Conservation (phyloP, 2,888 invertebrate genomes). For the Sarcophaga subvicina region DNA sequence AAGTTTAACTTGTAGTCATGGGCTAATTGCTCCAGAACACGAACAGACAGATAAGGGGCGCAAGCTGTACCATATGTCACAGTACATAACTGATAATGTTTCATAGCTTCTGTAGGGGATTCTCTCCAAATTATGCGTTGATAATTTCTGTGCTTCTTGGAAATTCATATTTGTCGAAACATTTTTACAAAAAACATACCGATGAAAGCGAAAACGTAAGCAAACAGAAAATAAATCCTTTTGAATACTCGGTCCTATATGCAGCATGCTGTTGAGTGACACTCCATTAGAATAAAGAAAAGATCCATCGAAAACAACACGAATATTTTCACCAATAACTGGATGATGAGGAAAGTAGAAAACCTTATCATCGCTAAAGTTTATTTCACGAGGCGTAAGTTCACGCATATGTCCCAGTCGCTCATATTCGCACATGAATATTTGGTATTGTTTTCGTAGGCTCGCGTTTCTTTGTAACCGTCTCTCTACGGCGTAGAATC, state of each 20-base stretch:
- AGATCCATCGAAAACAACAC: slow-evolving; percentile 35
- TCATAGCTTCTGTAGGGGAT: slow-evolving; percentile 13
- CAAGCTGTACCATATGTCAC: slow-evolving; percentile 67
- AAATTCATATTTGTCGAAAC: slow-evolving; percentile 63
- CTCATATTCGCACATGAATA: slow-evolving; percentile 34
- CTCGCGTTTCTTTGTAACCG: background rate
- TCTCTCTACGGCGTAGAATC: slow-evolving; percentile 30
- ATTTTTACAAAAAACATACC: slow-evolving; percentile 24
- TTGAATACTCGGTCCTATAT: slow-evolving; percentile 42
- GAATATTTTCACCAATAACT: slow-evolving; percentile 50
- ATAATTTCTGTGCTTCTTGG: slow-evolving; percentile 55
- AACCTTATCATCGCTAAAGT: slow-evolving; percentile 1
- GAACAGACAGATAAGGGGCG: slow-evolving; percentile 63
- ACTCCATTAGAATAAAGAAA: background rate
- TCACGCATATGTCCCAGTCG: no score
- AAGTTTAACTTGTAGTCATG: slow-evolving; percentile 37
- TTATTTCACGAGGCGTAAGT: background rate
- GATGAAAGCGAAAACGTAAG: slow-evolving; percentile 63
- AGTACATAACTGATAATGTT: slow-evolving; percentile 63
- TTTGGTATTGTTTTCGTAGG: slow-evolving; percentile 18
- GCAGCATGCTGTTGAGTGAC: slow-evolving; percentile 21
- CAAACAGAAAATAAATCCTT: slow-evolving; percentile 62
- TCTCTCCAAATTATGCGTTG: slow-evolving; percentile 67
- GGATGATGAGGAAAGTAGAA: slow-evolving; percentile 57
- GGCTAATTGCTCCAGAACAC: slow-evolving; percentile 65